A percentile compares a stretch with the other conserved stretches of the same genome.
Evolutionary conservation across 2,888 invertebrate genomes (phyloP).

Genomic region (Ditula angustiorana): DNA sequence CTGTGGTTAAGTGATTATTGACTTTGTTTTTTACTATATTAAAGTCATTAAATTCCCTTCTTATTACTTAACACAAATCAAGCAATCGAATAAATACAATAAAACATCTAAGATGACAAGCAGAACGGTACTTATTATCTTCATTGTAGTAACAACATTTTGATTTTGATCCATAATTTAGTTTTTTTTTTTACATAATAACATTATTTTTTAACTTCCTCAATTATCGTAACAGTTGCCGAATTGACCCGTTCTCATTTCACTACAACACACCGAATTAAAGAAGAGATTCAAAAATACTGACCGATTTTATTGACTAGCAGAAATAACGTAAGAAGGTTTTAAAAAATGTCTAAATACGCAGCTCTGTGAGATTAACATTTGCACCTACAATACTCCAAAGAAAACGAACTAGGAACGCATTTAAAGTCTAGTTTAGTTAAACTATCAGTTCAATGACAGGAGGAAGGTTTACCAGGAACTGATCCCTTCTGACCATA

Average conservation of each 20-base stretch:
- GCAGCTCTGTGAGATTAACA: neutral
- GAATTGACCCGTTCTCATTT: constrained; percentile 30
- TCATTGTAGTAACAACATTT: constrained; percentile 26
- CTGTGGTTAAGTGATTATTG: neutral
- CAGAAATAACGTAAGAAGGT: constrained; percentile 4
- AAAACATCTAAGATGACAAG: constrained; percentile 28
- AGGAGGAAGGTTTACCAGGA: no score
- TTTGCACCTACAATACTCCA: neutral
- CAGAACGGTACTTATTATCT: constrained; percentile 25
- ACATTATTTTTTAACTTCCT: neutral
- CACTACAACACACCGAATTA: neutral
- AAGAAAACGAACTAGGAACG: neutral
- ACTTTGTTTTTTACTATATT: neutral
- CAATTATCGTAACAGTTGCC: neutral
- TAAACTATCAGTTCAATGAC: no score
- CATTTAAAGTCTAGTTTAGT: no score
- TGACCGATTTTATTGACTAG: constrained; percentile 36
- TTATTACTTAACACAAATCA: neutral
- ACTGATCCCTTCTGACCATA: no score
- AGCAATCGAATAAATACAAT: constrained; percentile 16
- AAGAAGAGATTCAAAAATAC: constrained; percentile 29
- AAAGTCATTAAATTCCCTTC: neutral
- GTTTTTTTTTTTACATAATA: constrained; percentile 4
- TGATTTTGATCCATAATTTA: constrained; percentile 10
- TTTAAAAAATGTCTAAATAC: constrained; percentile 15